Conservation (phyloP, 2,113 vertebrate genomes). For the Grus americana region DNA sequence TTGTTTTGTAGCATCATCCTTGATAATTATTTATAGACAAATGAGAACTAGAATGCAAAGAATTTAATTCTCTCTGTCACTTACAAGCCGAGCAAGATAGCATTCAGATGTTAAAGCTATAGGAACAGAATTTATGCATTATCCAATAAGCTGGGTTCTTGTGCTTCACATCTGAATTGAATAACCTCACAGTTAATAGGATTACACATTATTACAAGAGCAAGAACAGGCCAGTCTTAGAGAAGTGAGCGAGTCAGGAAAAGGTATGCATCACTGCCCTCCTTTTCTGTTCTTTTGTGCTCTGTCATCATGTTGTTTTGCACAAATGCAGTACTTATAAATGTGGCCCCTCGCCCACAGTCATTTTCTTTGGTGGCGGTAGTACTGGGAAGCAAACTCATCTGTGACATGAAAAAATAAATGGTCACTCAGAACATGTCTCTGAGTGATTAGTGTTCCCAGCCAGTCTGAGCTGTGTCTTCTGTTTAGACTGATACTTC, state of each 20-base stretch:
- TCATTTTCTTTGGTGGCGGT: not conserved
- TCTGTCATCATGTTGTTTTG: not conserved
- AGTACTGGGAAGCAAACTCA: not conserved
- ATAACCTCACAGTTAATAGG: conserved; percentile 46
- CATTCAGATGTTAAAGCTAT: not conserved
- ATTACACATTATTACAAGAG: conserved; percentile 41
- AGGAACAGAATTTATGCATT: not conserved
- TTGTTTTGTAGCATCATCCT: not conserved
- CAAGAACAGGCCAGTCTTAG: conserved; percentile 6
- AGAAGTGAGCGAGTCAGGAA: not conserved
- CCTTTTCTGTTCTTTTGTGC: conserved; percentile 13
- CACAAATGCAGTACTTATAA: not conserved
- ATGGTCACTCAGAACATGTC: not conserved
- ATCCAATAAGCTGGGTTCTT: not conserved
- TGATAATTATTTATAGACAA: not conserved
- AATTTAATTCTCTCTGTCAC: not conserved
- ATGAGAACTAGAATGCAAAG: not conserved
- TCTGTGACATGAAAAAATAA: not conserved
- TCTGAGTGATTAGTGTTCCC: not conserved
- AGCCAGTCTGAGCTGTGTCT: not conserved
- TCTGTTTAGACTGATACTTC: not conserved
- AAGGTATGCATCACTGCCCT: conserved; percentile 10
- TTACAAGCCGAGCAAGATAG: not conserved
- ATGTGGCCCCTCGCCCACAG: not conserved
- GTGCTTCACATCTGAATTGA: conserved; percentile 21